Conservation (phyloP, 2,113 vertebrate species). For the Elaphurus davidianus region DNA sequence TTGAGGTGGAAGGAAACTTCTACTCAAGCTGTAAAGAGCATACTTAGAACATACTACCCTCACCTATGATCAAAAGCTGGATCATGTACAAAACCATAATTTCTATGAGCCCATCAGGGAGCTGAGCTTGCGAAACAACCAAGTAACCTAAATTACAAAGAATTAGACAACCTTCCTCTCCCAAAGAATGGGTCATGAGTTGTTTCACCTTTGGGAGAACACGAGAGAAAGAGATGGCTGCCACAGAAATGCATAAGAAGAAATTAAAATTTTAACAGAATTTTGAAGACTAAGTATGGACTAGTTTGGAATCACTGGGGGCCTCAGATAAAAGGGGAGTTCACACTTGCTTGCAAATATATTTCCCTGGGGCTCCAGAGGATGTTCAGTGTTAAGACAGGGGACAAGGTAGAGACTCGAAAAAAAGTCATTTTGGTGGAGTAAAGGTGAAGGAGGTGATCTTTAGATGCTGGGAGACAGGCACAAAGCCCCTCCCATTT, state of each 20-base stretch:
- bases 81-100: background rate
- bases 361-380: background rate
- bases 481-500: background rate
- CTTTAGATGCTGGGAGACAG: background rate
- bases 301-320: background rate
- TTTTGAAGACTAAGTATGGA: background rate
- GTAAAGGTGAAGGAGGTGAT: background rate
- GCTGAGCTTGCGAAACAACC: background rate
- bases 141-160: background rate
- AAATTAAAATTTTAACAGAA: background rate
- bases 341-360: background rate
- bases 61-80: background rate
- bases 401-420: background rate
- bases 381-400: background rate
- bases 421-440: background rate
- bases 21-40: background rate
- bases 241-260: background rate
- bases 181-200: background rate
- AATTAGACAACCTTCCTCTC: background rate
- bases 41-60: background rate
- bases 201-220: background rate
- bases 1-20: background rate
- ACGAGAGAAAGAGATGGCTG: background rate
- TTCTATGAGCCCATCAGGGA: background rate
- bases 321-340: background rate